A percentile compares a stretch with the other conserved stretches of the same genome.
These are phyloP conservation scores for Trichogramma evanescens DNA, from an alignment of 2,888 invertebrate species.

Conservation along the genomic window DNA sequence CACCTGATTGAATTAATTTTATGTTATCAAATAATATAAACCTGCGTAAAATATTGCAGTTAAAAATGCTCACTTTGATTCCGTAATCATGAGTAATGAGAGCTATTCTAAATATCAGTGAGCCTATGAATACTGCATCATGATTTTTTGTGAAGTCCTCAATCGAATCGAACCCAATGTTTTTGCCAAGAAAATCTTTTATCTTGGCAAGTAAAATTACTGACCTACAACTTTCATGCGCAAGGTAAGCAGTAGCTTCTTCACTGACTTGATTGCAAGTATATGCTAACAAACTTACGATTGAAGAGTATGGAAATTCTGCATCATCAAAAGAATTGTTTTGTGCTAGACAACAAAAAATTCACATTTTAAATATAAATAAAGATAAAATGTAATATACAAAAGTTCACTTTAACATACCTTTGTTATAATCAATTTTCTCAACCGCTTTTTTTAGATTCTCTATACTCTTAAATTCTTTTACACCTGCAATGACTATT, in stretches of 20 bases:
- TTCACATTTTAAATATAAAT: background rate
- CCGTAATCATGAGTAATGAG: conserved; percentile 7
- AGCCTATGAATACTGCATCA: conserved; percentile 52
- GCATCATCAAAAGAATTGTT: conserved; percentile 34
- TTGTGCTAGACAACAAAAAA: conserved; percentile 19
- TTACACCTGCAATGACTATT: conserved; percentile 51
- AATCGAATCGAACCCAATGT: conserved; percentile 2
- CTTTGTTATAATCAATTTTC: conserved; percentile 29
- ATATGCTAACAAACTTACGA: conserved; percentile 8
- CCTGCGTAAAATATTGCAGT: background rate
- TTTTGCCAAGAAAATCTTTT: conserved; percentile 52
- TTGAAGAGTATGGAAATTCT: conserved; percentile 27
- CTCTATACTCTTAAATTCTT: conserved; percentile 40
- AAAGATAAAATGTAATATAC: background rate
- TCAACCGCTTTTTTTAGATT: conserved; percentile 1
- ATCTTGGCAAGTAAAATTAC: conserved; percentile 6
- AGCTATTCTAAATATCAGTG: conserved; percentile 52
- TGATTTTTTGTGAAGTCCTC: conserved; percentile 35
- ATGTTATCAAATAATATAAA: background rate
- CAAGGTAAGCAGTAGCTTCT: background rate
- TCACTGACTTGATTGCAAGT: background rate
- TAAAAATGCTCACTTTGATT: conserved; percentile 6
- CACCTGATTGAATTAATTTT: conserved; percentile 2
- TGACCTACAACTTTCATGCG: background rate
- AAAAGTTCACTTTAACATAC: conserved; percentile 19